A percentile compares a stretch with the other conserved stretches of the same genome.
Conservation (phyloP, 2,113 vertebrate genomes). For the Riparia riparia region DNA sequence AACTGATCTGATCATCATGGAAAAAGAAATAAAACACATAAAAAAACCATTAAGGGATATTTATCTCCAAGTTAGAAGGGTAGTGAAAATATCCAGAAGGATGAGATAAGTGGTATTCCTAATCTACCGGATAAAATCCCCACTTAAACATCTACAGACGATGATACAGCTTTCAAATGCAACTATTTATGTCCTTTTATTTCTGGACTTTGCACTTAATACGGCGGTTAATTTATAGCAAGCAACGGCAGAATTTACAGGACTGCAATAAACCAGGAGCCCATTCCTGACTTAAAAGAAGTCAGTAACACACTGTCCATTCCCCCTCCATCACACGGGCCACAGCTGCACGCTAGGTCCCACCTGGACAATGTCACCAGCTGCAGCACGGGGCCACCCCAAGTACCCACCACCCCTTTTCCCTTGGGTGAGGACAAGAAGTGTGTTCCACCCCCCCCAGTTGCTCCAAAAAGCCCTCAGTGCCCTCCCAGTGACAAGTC, state of each 20-base stretch:
- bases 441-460: neutral
- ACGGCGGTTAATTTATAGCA: constrained; percentile 55
- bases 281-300: neutral
- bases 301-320: neutral
- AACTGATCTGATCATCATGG: constrained; percentile 70
- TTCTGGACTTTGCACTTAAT: constrained; percentile 61
- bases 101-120: constrained; percentile 73
- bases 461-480: neutral
- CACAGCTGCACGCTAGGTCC: neutral
- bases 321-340: neutral
- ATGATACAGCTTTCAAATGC: constrained; percentile 50
- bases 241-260: constrained; percentile 33
- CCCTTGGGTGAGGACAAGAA: neutral
- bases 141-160: constrained; percentile 67
- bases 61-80: constrained; percentile 70
- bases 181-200: constrained; percentile 69
- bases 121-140: constrained; percentile 65
- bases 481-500: neutral
- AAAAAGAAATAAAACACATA: constrained; percentile 74
- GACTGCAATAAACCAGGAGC: constrained; percentile 21
- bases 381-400: neutral
- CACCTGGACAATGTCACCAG: neutral
- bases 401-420: neutral
- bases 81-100: constrained; percentile 75
- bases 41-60: constrained; percentile 71